Evolutionary conservation across 2,888 invertebrate species (phyloP), one percentile per base, ranked within the genome.

Genomic region (Lycia hirtaria): DNA sequence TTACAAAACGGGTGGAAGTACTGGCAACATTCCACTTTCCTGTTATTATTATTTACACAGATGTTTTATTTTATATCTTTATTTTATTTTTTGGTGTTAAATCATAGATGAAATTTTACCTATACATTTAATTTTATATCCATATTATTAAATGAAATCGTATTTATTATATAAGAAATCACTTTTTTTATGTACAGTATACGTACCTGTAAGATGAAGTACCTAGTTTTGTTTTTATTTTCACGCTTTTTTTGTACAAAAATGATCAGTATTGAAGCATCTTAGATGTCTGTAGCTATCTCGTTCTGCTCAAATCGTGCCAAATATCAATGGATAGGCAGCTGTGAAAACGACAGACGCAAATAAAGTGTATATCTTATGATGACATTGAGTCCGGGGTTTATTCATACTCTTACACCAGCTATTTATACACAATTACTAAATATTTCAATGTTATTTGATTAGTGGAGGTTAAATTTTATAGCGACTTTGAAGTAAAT

Each of bases 291-390:
- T 48, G 50, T 60, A 57, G 56, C 52, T 60, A 38, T 57, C 43
- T 35, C 43, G n/a, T 41, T 55, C 60, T 67, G 70, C 70, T 70
- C 70, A 68, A 65, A 55, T 43, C 50, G 68, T 70, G 70, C 68
- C 68, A 70, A 70, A 60, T 48, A 17, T n/a, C 17, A 26, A 12
- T 51, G 44, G 59, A 35, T 24, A 30, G 54, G 59, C 59, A 59
- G 59, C 59, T 50, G 20, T 38, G 37, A 44, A 30, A 3, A 19
- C 3, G 26, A n/a, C 20, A 33, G n/a, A n/a, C n/a, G n/a, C n/a
- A 50, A 19, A 26, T 48, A 33, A 38, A 44, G 44, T 28, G 3
- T 38, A 38, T 26, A 1, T 47, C 24, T 54, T 40, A 40, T 54
- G 38, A 38, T 37, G 37, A 12, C 22, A 14, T 40, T 38, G n/a